These are phyloP conservation scores for Himantopus leucocephalus DNA, from an alignment of 2,113 vertebrate species.

Conservation along the genomic window DNA sequence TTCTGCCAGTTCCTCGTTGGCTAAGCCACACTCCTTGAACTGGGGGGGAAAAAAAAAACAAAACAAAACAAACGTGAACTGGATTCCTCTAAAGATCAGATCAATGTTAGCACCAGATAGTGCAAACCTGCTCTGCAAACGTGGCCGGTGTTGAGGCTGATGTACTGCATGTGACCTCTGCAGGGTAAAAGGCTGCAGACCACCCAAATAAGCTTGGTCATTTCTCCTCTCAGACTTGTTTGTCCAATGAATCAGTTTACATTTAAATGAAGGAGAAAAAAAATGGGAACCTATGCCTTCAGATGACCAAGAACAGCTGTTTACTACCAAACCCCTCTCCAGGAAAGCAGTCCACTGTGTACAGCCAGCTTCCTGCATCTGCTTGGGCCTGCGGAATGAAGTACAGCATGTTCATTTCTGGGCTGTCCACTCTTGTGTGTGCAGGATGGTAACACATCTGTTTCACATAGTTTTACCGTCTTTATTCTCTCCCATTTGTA, in stretches of 20 bases:
- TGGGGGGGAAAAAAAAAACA: not conserved
- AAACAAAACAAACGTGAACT: not conserved
- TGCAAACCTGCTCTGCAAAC: not conserved
- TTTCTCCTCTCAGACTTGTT: not conserved
- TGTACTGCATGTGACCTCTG: not conserved
- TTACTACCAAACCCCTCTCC: not conserved
- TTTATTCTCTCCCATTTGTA: not conserved
- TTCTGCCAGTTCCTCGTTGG: constrained; percentile 35
- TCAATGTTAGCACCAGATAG: not conserved
- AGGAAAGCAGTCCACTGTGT: not conserved
- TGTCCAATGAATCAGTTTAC: not conserved
- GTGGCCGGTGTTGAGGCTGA: not conserved
- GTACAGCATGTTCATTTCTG: not conserved
- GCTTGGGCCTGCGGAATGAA: not conserved
- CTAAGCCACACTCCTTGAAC: constrained; percentile 10
- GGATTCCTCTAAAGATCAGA: not conserved
- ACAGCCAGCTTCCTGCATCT: not conserved
- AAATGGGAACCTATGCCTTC: not conserved
- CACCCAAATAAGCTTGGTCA: not conserved
- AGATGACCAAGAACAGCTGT: not conserved
- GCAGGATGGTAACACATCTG: not conserved
- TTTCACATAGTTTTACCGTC: not conserved
- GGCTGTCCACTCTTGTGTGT: not conserved
- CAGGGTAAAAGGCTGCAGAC: not conserved
- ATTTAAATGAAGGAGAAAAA: not conserved